Percentiles rank a stretch among this genome's conserved stretches.
Evolutionary conservation across 2,888 invertebrate genomes (phyloP).

Genomic region (Pecten maximus): DNA sequence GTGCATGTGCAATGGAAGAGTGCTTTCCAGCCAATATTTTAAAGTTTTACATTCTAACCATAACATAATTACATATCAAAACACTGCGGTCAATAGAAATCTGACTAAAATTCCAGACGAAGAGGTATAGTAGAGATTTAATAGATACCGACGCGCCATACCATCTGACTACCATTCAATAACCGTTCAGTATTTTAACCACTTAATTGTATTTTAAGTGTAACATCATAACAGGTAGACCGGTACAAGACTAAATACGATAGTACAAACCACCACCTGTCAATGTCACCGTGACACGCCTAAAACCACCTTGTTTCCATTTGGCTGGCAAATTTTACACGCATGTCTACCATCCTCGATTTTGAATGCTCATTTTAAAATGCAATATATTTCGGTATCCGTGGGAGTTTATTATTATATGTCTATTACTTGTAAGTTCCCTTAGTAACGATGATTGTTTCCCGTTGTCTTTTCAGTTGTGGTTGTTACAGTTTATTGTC

Average conservation of each 20-base stretch:
- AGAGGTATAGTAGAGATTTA: neutral
- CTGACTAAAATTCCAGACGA: neutral
- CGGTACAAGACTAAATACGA: neutral
- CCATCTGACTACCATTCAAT: neutral
- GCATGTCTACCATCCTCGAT: neutral
- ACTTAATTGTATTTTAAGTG: slow-evolving; percentile 7
- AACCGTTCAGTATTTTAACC: neutral
- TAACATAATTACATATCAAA: neutral
- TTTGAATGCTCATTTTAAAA: neutral
- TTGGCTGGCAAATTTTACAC: neutral
- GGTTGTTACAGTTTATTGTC: no score
- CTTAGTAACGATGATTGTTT: no score
- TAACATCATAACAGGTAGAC: neutral
- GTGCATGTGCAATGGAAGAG: no score
- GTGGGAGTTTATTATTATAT: no score
- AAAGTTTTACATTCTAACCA: neutral
- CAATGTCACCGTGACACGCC: neutral
- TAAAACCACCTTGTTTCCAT: neutral
- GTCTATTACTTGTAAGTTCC: no score
- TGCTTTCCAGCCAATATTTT: no score
- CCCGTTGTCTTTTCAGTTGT: no score
- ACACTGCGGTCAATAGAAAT: neutral
- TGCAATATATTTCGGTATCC: no score
- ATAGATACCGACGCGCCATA: neutral
- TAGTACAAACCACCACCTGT: neutral